Conservation (phyloP, 2,113 vertebrate species). For the Ochotona princeps region DNA sequence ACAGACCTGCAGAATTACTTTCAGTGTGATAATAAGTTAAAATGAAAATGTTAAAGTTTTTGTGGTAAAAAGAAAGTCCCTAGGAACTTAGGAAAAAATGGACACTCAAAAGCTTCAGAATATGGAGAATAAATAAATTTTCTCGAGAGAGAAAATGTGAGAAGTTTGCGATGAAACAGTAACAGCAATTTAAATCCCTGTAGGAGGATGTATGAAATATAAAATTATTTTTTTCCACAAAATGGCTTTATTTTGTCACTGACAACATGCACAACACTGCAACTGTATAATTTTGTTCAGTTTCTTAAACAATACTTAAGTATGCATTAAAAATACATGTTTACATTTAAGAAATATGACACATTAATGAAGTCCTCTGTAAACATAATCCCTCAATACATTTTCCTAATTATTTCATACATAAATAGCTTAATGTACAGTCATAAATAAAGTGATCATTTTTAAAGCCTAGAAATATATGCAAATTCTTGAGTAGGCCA, state of each 20-base stretch:
- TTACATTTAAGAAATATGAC: slow-evolving; percentile 71
- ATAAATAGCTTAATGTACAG: slow-evolving; percentile 74
- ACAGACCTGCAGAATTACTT: neutral
- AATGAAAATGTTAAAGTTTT: neutral
- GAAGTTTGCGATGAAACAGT: neutral
- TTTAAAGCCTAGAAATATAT: slow-evolving; percentile 44
- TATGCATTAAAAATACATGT: slow-evolving; percentile 74
- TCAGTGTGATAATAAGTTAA: neutral
- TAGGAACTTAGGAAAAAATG: neutral
- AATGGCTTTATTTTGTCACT: slow-evolving; percentile 72
- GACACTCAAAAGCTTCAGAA: neutral
- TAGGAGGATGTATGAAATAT: too few species aligned
- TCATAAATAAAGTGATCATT: slow-evolving; percentile 68
- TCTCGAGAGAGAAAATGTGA: neutral
- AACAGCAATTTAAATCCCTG: neutral
- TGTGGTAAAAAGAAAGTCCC: neutral
- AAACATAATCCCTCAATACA: slow-evolving; percentile 59
- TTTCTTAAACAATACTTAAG: slow-evolving; percentile 62
- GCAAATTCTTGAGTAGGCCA: slow-evolving; percentile 40
- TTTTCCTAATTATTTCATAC: slow-evolving; percentile 59
- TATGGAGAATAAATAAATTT: slow-evolving; percentile 5
- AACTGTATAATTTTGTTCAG: slow-evolving; percentile 43
- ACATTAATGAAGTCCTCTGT: slow-evolving; percentile 54
- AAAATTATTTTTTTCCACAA: too few species aligned
- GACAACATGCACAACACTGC: slow-evolving; percentile 29